Evolutionary conservation across 2,888 invertebrate species (phyloP), one percentile per base, ranked within the genome.

Genomic region (Parochlus steinenii): DNA sequence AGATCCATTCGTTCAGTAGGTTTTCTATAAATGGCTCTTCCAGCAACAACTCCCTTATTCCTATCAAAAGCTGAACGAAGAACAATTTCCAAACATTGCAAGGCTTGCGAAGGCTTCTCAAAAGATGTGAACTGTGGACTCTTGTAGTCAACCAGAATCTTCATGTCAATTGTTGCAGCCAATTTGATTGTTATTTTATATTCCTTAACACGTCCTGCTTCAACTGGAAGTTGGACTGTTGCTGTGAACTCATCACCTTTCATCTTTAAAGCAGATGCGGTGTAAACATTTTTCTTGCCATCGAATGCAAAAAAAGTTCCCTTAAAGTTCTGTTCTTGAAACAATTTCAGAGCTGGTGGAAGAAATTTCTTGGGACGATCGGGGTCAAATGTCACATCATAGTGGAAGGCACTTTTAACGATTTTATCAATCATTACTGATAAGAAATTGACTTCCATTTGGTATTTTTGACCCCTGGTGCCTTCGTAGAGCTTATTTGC

Each of bases 331-430:
- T 50, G 46, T 1, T 41, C 19, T 5, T 61, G 55, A 4, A 57
- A 58, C 3, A 42, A 40, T 3, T 54, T 49, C 42, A 69, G 68
- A 1, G 66, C 69, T 1, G 41, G 32, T 1, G 71, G 57, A 34
- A 72, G 46, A 43, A 74, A 56, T 44, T 67, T 71, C 45, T 74
- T 79, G 0, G 81, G 79, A 27, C 55, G 68, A 11, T 80, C 77
- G 0, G 82, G 81, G 2, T 51, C 59, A 22, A 82, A 65, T 1
- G 56, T 62, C 0, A 89, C 77, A 47, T 95, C 93, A 53, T 95
- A 95, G 48, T 95, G 92, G 48, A 65, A 56, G 51, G 66, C 64
- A 1, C 43, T 45, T 5, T 50, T 42, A 5, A 64, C 56, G 27
- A 67, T 59, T 39, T 62, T 56, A 7, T 29, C 35, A 28, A 29